These are phyloP conservation scores for Mandrillus leucophaeus DNA, from an alignment of 2,113 vertebrate genomes.

Conservation along the genomic window DNA sequence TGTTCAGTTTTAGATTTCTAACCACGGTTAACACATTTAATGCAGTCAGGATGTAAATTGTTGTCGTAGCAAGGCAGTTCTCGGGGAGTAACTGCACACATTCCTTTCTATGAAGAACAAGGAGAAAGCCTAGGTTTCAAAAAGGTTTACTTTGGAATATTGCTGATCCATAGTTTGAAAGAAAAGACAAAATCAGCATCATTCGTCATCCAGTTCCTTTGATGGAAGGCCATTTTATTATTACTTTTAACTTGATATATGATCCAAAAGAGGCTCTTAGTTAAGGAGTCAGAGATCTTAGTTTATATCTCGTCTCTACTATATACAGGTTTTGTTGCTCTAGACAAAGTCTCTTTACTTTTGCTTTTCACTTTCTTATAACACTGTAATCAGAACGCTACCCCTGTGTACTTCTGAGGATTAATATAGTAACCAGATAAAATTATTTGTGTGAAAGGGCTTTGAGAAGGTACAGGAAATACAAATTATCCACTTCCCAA, in stretches of 20 bases:
- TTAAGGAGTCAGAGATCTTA: not conserved
- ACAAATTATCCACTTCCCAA: not conserved
- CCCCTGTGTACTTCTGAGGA: not conserved
- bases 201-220: not conserved
- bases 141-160: conserved; percentile 11
- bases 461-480: not conserved
- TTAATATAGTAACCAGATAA: not conserved
- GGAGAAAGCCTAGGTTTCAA: not conserved
- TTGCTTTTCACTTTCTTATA: not conserved
- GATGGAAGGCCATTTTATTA: not conserved
- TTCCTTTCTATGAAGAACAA: not conserved
- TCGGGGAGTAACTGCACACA: not conserved
- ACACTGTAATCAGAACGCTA: not conserved
- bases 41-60: not conserved
- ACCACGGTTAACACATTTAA: not conserved
- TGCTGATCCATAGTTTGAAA: not conserved
- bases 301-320: not conserved
- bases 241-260: not conserved
- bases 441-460: not conserved
- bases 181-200: not conserved
- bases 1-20: conserved; percentile 35
- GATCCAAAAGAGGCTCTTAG: not conserved
- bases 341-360: not conserved
- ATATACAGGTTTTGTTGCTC: not conserved
- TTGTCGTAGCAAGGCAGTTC: not conserved